Evolutionary conservation across 35 echinoderm and acorn worm species (phyloP).

Genomic region (Ptychodera flava): DNA sequence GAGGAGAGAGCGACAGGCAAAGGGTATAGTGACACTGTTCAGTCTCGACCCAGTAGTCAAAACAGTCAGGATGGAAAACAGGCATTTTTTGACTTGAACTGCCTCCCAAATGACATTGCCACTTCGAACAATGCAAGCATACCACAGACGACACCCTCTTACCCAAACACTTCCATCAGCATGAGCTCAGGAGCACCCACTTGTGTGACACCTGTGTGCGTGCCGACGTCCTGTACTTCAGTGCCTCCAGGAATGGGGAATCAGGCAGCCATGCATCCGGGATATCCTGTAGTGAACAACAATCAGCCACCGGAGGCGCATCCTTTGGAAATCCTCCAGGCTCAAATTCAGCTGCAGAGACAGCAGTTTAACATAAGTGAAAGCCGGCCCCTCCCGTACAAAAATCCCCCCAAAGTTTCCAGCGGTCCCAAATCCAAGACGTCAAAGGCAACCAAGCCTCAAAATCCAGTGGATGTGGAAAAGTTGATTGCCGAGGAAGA

Average conservation of each 20-base stretch:
- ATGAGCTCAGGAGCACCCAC: conserved; percentile 7
- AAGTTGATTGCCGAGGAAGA: conserved; percentile 56
- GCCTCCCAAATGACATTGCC: background rate
- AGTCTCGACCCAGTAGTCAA: background rate
- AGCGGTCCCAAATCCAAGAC: background rate
- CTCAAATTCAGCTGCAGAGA: conserved; percentile 90
- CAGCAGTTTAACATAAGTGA: conserved; percentile 89
- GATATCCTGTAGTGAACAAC: conserved; percentile 3
- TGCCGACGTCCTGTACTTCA: conserved; percentile 36
- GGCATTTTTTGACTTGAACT: background rate
- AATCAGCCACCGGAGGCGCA: conserved; percentile 45
- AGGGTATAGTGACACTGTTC: too few species aligned
- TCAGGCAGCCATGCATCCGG: background rate
- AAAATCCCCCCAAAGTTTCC: background rate
- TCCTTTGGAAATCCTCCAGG: conserved; percentile 92
- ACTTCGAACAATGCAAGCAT: background rate
- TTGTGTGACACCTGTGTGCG: conserved; percentile 9
- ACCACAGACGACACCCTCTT: background rate
- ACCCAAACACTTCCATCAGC: background rate
- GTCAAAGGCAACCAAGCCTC: background rate
- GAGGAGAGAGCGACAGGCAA: background rate
- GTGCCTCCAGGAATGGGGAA: background rate
- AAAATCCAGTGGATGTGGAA: conserved; percentile 42
- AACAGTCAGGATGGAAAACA: background rate
- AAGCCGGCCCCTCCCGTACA: background rate